Percentiles rank a stretch among this genome's conserved stretches.
phyloP scores from a whole-genome alignment of 2,888 invertebrate species.

The Lasioglossum calceatum region DNA sequence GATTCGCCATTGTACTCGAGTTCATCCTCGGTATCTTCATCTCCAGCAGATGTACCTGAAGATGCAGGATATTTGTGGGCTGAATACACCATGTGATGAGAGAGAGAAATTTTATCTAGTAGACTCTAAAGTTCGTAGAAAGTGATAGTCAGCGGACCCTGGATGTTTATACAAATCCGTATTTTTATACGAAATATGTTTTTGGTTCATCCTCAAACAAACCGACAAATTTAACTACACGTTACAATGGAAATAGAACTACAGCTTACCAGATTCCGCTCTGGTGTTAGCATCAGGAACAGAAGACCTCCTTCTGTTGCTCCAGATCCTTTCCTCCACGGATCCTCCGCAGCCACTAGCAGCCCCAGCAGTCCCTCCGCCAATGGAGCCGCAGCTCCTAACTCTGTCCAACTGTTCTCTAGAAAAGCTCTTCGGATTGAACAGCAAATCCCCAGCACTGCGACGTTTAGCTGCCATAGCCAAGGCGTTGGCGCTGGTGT shows the following conservation, averaged over 20 bases:
- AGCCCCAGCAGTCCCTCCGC: conserved; percentile 88
- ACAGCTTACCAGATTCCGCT: conserved; percentile 80
- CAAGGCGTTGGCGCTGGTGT: conserved; percentile 88
- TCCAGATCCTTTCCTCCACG: conserved; percentile 83
- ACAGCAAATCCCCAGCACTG: conserved; percentile 93
- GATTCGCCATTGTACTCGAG: conserved; percentile 82
- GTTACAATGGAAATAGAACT: not conserved
- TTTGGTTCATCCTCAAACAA: too few relatives aligned
- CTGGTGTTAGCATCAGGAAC: conserved; percentile 83
- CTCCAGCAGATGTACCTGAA: conserved; percentile 85
- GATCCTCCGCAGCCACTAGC: conserved; percentile 86
- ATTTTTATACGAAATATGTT: too few relatives aligned
- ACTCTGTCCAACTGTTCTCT: conserved; percentile 90
- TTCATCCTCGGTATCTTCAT: conserved; percentile 83
- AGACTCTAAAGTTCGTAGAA: too few relatives aligned
- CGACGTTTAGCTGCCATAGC: conserved; percentile 91
- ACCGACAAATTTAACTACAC: too few relatives aligned
- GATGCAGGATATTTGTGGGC: not conserved
- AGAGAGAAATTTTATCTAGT: too few relatives aligned
- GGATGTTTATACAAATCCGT: not conserved
- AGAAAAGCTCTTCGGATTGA: conserved; percentile 92
- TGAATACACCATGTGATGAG: not conserved
- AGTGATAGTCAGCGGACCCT: not conserved
- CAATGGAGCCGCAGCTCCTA: conserved; percentile 93
- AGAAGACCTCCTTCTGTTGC: conserved; percentile 82